Conservation (phyloP, 2,888 invertebrate species). For the Xestoiulus laeticollis region DNA sequence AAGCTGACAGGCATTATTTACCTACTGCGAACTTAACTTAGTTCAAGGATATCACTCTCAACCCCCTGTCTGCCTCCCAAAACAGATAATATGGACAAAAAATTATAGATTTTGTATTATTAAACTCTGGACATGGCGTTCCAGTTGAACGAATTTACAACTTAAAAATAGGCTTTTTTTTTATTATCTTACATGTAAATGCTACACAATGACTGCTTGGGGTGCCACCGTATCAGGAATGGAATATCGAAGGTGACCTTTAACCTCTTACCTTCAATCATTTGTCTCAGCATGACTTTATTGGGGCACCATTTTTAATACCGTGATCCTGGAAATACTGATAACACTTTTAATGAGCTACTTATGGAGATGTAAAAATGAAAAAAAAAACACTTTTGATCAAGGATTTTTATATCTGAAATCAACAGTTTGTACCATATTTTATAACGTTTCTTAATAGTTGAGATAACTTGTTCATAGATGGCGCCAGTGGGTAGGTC, state of each 20-base stretch:
- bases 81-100: neutral
- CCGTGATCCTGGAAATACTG: neutral
- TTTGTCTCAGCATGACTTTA: no score
- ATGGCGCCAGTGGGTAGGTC: no score
- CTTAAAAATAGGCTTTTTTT: neutral
- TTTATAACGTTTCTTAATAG: no score
- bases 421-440: no score
- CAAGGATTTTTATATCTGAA: no score
- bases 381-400: no score
- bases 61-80: neutral
- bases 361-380: neutral
- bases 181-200: neutral
- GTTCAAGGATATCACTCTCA: neutral
- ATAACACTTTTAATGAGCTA: neutral
- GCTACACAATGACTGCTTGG: neutral
- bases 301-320: no score
- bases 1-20: slow-evolving; percentile 43
- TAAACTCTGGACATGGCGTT: neutral
- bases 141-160: neutral
- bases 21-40: slow-evolving; percentile 20
- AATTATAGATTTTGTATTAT: neutral
- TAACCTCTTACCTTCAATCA: neutral
- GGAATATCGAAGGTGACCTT: neutral
- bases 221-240: neutral
- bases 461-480: no score